Evolutionary conservation across 1,140 invertebrate genomes (phyloP).

Genomic region (Lordiphosa stackelbergi): DNA sequence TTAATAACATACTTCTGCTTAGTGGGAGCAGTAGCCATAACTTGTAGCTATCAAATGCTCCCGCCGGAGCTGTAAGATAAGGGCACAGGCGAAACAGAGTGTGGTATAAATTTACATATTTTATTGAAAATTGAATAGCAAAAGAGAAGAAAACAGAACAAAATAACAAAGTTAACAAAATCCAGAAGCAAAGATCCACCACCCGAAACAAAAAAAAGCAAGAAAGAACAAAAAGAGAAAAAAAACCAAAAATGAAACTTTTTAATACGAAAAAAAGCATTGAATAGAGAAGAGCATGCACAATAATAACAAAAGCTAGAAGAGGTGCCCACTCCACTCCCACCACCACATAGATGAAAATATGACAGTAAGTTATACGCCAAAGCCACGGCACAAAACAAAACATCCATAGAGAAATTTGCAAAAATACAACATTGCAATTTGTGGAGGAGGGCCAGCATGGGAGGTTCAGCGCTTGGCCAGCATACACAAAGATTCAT

Average conservation of each 20-base stretch:
- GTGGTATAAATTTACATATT: conserved; percentile 73
- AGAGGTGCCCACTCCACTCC: conserved; percentile 2
- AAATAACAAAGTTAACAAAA: conserved; percentile 73
- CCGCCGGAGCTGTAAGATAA: conserved; percentile 45
- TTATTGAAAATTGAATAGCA: conserved; percentile 71
- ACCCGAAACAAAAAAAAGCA: conserved; percentile 4
- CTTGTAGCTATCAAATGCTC: conserved; percentile 71
- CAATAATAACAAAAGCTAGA: conserved; percentile 65
- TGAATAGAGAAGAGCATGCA: conserved; percentile 53
- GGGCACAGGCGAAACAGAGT: conserved; percentile 45
- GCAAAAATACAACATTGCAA: conserved; percentile 4
- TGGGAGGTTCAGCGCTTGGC: conserved; percentile 35
- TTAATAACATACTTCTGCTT: conserved; percentile 73
- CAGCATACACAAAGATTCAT: conserved; percentile 68
- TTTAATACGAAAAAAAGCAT: conserved; percentile 66
- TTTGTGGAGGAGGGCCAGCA: neutral
- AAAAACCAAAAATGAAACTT: conserved; percentile 40
- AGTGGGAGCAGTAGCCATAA: conserved; percentile 46
- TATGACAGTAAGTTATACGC: conserved; percentile 73
- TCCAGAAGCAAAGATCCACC: conserved; percentile 53
- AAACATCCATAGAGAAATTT: conserved; percentile 15
- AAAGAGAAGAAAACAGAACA: conserved; percentile 32
- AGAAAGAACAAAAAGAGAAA: conserved; percentile 32
- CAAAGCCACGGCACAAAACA: conserved; percentile 22
- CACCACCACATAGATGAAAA: conserved; percentile 51